These are phyloP conservation scores for Nanger granti DNA, from an alignment of 2,113 vertebrate genomes.

Conservation along the genomic window DNA sequence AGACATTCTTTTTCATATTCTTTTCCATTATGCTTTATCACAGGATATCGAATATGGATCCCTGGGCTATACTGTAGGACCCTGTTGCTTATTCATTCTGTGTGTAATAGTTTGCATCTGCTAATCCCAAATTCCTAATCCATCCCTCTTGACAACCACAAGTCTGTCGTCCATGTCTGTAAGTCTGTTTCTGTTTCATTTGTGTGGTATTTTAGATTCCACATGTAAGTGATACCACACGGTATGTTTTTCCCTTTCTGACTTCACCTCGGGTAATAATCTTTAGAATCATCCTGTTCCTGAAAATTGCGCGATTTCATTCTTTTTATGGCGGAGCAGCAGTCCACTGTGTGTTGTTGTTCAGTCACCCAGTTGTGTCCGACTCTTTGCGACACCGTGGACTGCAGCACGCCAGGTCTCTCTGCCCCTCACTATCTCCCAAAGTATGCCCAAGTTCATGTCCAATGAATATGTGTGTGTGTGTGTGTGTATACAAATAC, in stretches of 20 bases:
- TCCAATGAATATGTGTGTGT: not conserved
- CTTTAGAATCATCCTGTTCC: not conserved
- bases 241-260: not conserved
- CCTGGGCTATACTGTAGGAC: not conserved
- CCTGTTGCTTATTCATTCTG: not conserved
- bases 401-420: not conserved
- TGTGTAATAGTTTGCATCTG: not conserved
- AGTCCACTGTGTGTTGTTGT: not conserved
- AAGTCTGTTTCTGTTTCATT: not conserved
- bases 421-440: not conserved
- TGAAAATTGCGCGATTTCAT: not conserved
- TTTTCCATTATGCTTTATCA: not conserved
- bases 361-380: not conserved
- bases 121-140: not conserved
- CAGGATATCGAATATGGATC: not conserved
- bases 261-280: not conserved
- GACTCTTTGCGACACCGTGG: accelerated
- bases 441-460: not conserved
- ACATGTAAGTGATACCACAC: not conserved
- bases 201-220: not conserved
- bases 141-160: not conserved
- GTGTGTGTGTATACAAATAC: not conserved
- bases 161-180: not conserved
- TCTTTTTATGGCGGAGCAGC: not conserved
- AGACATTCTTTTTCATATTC: not conserved